Percentiles rank a stretch among this genome's conserved stretches.
Evolutionary conservation across 1,140 invertebrate species (phyloP).

Genomic region (Pinna nobilis): DNA sequence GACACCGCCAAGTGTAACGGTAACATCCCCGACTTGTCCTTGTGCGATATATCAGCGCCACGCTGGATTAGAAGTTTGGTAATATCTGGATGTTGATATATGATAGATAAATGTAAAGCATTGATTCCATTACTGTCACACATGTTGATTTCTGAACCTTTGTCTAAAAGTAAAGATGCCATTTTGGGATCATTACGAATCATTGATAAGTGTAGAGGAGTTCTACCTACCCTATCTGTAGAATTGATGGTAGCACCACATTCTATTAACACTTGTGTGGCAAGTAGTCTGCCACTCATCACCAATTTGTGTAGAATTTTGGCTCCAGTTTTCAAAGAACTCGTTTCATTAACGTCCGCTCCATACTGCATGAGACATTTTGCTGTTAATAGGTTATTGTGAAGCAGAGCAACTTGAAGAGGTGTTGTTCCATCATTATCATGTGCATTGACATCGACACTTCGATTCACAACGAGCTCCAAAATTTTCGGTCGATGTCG

Average conservation of each 20-base stretch:
- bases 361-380: conserved; percentile 59
- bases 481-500: conserved; percentile 51
- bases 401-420: conserved; percentile 46
- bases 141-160: conserved; percentile 54
- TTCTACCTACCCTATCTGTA: conserved; percentile 49
- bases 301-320: conserved; percentile 63
- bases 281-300: conserved; percentile 50
- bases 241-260: conserved; percentile 55
- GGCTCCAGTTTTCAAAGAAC: conserved; percentile 52
- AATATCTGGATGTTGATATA: conserved; percentile 58
- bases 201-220: conserved; percentile 56
- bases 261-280: conserved; percentile 55
- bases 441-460: conserved; percentile 53
- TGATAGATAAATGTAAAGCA: conserved; percentile 56
- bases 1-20: conserved; percentile 57
- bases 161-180: conserved; percentile 52
- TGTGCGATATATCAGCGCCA: conserved; percentile 54
- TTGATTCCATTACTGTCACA: conserved; percentile 50
- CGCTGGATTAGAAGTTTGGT: conserved; percentile 54
- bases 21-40: conserved; percentile 53
- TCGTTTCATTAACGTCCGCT: conserved; percentile 54
- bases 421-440: conserved; percentile 59
- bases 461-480: conserved; percentile 51
- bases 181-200: conserved; percentile 52
- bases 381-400: conserved; percentile 48